phyloP scores from a whole-genome alignment of 2,888 invertebrate genomes.

The Trichacis sp. region DNA sequence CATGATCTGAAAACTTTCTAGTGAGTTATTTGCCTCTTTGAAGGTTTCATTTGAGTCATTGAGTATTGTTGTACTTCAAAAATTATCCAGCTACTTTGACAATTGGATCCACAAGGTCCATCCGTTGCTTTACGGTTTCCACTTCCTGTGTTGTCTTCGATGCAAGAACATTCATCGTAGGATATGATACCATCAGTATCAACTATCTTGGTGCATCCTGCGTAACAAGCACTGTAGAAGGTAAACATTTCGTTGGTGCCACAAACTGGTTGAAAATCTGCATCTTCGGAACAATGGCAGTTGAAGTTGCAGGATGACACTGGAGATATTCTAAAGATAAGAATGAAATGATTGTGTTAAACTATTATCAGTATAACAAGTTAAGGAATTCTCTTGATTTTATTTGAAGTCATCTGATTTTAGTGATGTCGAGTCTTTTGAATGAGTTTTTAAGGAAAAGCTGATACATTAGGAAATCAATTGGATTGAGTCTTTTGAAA shows the following conservation, averaged over 20 bases:
- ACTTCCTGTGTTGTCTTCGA: constrained; percentile 51
- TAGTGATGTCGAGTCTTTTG: too few species aligned
- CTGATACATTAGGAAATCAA: too few species aligned
- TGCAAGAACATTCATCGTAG: constrained; percentile 72
- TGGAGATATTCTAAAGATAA: constrained; percentile 53
- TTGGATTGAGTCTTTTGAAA: too few species aligned
- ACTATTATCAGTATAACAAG: too few species aligned
- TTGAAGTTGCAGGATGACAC: constrained; percentile 72
- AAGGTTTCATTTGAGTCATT: too few species aligned
- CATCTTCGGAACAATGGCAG: constrained; percentile 71
- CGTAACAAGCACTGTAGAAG: constrained; percentile 81
- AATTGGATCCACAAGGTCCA: constrained; percentile 72
- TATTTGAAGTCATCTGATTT: too few species aligned
- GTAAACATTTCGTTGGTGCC: constrained; percentile 71
- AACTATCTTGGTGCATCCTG: constrained; percentile 73
- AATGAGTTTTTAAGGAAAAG: too few species aligned
- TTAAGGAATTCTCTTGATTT: too few species aligned
- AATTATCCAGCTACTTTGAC: constrained; percentile 70
- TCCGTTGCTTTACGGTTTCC: constrained; percentile 66
- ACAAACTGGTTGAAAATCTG: constrained; percentile 76
- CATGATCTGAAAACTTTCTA: constrained; percentile 67
- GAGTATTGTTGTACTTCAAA: constrained; percentile 66
- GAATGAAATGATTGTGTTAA: too few species aligned
- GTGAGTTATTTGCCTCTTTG: too few species aligned
- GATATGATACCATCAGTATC: constrained; percentile 68